phyloP scores from a whole-genome alignment of 2,113 vertebrate genomes.

The Podarcis muralis region DNA sequence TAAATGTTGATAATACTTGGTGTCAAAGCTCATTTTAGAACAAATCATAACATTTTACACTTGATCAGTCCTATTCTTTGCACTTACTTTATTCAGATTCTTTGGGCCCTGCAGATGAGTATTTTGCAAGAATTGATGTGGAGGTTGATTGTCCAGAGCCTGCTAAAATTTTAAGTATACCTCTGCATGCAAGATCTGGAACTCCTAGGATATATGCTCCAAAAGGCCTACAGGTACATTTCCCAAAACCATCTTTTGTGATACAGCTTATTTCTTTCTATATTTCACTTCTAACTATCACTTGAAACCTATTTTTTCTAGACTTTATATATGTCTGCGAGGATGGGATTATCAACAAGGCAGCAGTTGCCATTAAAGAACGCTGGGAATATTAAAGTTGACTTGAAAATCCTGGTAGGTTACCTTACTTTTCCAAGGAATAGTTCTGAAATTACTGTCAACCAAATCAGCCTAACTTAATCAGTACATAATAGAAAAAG shows the following conservation, averaged over 20 bases:
- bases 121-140: slow-evolving; percentile 87
- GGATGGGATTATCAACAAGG: slow-evolving; percentile 78
- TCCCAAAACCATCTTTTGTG: background rate
- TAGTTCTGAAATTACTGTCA: background rate
- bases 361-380: slow-evolving; percentile 91
- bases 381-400: slow-evolving; percentile 91
- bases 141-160: slow-evolving; percentile 92
- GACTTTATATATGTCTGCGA: slow-evolving; percentile 81
- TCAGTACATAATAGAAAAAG: background rate
- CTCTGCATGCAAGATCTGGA: slow-evolving; percentile 86
- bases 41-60: background rate
- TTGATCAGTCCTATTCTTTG: background rate
- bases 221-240: slow-evolving; percentile 87
- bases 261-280: background rate
- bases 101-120: slow-evolving; percentile 86
- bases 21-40: background rate
- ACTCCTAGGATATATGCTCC: slow-evolving; percentile 90
- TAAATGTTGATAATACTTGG: background rate
- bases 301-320: slow-evolving; percentile 63
- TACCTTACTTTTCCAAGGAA: background rate
- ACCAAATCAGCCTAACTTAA: background rate
- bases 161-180: slow-evolving; percentile 85
- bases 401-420: slow-evolving; percentile 88
- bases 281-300: background rate
- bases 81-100: slow-evolving; percentile 71